These are phyloP conservation scores for Pteria penguin DNA, from an alignment of 2,888 invertebrate genomes.

Conservation along the genomic window DNA sequence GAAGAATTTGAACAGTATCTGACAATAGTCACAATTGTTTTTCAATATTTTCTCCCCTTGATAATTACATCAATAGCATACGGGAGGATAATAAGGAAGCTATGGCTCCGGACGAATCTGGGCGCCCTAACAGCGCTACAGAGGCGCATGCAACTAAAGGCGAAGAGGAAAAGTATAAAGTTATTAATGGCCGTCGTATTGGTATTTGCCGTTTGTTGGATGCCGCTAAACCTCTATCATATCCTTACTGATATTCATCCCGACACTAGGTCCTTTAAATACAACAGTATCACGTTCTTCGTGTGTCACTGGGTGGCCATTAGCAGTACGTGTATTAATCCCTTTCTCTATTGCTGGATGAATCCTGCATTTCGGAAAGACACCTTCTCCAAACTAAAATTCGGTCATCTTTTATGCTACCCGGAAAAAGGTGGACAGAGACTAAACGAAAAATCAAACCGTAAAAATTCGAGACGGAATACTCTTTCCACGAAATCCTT, in stretches of 20 bases:
- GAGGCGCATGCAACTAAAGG: slow-evolving; percentile 75
- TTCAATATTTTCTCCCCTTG: slow-evolving; percentile 80
- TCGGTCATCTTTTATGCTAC: no score
- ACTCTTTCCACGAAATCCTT: no score
- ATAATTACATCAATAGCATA: slow-evolving; percentile 79
- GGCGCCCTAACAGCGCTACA: slow-evolving; percentile 80
- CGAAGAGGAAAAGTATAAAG: slow-evolving; percentile 81
- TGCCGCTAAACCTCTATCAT: slow-evolving; percentile 81
- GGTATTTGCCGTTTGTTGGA: slow-evolving; percentile 81
- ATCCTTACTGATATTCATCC: slow-evolving; percentile 78
- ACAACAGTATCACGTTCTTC: slow-evolving; percentile 79
- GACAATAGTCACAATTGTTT: slow-evolving; percentile 78
- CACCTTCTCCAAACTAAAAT: no score
- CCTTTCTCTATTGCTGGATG: slow-evolving; percentile 81
- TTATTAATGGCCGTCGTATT: slow-evolving; percentile 81
- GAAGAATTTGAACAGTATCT: slow-evolving; percentile 76
- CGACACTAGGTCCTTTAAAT: slow-evolving; percentile 66
- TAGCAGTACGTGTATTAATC: slow-evolving; percentile 81
- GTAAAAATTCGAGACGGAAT: no score
- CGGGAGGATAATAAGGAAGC: slow-evolving; percentile 73
- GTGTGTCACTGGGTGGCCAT: slow-evolving; percentile 81
- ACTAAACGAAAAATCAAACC: no score
- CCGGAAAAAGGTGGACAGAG: no score
- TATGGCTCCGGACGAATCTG: slow-evolving; percentile 77
- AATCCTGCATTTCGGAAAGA: slow-evolving; percentile 81